Conservation (phyloP, 2,888 invertebrate species). For the Acleris sparsana region DNA sequence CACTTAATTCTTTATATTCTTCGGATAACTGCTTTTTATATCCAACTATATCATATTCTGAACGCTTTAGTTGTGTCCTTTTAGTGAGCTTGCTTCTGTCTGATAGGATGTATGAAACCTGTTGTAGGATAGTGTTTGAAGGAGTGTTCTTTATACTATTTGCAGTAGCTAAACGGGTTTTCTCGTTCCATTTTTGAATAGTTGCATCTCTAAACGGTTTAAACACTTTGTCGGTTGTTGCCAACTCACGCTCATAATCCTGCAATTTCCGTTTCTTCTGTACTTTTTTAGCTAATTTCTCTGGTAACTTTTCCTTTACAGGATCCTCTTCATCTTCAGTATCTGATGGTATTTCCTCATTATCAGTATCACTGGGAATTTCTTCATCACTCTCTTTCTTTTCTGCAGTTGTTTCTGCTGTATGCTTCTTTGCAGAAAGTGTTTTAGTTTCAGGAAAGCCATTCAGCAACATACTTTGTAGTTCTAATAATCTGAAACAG, state of each 20-base stretch:
- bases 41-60: slow-evolving; percentile 88
- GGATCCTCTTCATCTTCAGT: slow-evolving; percentile 73
- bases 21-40: slow-evolving; percentile 59
- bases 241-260: slow-evolving; percentile 84
- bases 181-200: slow-evolving; percentile 97
- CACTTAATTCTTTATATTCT: slow-evolving; percentile 48
- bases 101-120: slow-evolving; percentile 92
- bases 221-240: slow-evolving; percentile 84
- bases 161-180: slow-evolving; percentile 89
- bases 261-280: slow-evolving; percentile 81
- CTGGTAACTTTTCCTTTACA: slow-evolving; percentile 45
- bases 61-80: slow-evolving; percentile 91
- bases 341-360: slow-evolving; percentile 87
- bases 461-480: slow-evolving; percentile 79
- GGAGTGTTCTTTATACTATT: slow-evolving; percentile 85
- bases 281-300: slow-evolving; percentile 42
- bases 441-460: slow-evolving; percentile 88
- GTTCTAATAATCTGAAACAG: slow-evolving; percentile 65
- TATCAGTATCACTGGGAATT: slow-evolving; percentile 80
- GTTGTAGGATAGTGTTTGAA: slow-evolving; percentile 87
- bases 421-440: slow-evolving; percentile 60
- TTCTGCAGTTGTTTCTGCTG: slow-evolving; percentile 45
- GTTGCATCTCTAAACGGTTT: slow-evolving; percentile 89
- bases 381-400: slow-evolving; percentile 72
- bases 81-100: slow-evolving; percentile 90